Conservation (phyloP, 2,797 vertebrate genomes). For the Natrix natrix region DNA sequence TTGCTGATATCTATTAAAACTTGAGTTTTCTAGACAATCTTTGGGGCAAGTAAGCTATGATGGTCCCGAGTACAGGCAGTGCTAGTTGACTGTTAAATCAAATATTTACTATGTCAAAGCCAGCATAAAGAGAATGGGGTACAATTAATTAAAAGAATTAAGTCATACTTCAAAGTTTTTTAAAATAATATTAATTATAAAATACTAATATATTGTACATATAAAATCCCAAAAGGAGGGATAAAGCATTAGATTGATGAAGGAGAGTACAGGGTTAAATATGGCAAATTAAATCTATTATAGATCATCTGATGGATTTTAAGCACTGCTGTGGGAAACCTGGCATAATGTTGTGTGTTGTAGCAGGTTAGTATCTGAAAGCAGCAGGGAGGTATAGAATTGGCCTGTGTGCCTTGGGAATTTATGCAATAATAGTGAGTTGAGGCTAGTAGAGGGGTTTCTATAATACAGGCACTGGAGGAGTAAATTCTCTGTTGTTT, state of each 20-base stretch:
- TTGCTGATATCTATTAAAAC: neutral
- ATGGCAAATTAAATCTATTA: neutral
- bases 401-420: neutral
- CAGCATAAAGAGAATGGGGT: neutral
- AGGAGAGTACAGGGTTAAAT: neutral
- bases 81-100: neutral
- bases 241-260: neutral
- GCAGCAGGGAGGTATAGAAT: neutral
- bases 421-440: neutral
- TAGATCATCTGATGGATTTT: neutral
- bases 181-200: neutral
- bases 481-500: neutral
- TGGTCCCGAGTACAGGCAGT: neutral
- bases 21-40: neutral
- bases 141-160: neutral
- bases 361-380: neutral
- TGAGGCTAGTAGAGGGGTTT: neutral
- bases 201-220: neutral
- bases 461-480: neutral
- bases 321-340: neutral
- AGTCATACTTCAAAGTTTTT: neutral
- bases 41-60: neutral
- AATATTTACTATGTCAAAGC: neutral
- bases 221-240: neutral
- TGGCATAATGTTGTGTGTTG: neutral